These are phyloP conservation scores for Nymphalis urticae DNA, from an alignment of 2,888 invertebrate species.

Conservation along the genomic window DNA sequence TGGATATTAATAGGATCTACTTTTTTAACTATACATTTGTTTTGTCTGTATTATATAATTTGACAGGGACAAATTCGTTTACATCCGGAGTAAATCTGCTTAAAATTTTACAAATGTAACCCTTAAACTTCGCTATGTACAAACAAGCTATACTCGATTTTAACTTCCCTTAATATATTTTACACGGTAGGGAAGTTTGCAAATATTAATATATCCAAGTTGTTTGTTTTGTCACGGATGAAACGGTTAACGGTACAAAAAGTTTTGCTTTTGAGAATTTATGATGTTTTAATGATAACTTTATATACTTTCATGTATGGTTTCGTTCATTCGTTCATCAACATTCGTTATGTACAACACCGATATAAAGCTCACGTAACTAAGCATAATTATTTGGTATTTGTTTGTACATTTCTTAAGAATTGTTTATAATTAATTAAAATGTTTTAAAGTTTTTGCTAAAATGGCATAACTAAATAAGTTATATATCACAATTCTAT, in stretches of 20 bases:
- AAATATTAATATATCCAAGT: slow-evolving; percentile 6
- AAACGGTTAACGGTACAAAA: not conserved
- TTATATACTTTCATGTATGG: not conserved
- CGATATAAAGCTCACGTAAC: not conserved
- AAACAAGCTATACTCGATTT: not conserved
- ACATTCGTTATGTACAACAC: no score
- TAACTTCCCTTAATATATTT: slow-evolving; percentile 13
- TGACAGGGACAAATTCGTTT: not conserved
- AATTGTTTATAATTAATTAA: no score
- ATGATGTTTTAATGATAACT: not conserved
- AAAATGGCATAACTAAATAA: no score
- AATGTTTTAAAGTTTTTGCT: no score
- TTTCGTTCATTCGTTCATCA: no score
- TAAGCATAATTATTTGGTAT: no score
- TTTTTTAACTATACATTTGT: no score
- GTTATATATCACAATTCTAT: not conserved
- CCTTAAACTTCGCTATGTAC: not conserved
- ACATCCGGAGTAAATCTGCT: not conserved
- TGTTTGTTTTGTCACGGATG: not conserved
- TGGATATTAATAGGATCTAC: no score
- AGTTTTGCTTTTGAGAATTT: not conserved
- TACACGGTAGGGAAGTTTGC: not conserved
- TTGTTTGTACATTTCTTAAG: no score
- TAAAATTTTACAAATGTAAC: not conserved
- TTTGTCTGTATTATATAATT: no score